Conservation (phyloP, 2,888 invertebrate genomes). For the Scotopteryx bipunctaria region DNA sequence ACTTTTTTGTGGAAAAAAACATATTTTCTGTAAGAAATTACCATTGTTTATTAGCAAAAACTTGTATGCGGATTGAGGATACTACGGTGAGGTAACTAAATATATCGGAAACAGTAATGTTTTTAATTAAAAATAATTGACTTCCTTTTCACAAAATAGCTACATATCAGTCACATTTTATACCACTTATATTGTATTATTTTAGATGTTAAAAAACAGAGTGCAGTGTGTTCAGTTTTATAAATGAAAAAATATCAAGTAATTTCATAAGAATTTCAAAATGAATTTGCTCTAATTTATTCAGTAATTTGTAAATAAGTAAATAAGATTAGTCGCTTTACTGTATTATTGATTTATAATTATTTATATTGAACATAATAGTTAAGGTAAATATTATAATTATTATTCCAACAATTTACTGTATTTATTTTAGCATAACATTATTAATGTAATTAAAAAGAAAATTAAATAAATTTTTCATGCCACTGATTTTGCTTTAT, state of each 20-base stretch:
- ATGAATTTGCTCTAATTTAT: slow-evolving; percentile 58
- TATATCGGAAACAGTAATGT: slow-evolving; percentile 1
- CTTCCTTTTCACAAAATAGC: background rate
- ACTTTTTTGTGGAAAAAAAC: slow-evolving; percentile 16
- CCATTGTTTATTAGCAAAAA: background rate
- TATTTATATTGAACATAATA: slow-evolving; percentile 73
- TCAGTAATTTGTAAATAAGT: slow-evolving; percentile 75
- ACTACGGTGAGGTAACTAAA: background rate
- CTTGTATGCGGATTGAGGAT: too few relatives aligned
- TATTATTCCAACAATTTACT: slow-evolving; percentile 73
- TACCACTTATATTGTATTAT: background rate
- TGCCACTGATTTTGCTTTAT: slow-evolving; percentile 67
- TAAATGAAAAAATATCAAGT: slow-evolving; percentile 33
- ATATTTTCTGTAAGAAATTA: background rate
- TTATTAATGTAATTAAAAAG: slow-evolving; percentile 77
- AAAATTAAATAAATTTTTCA: slow-evolving; percentile 81
- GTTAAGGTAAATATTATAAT: slow-evolving; percentile 63
- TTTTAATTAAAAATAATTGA: background rate
- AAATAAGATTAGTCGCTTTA: slow-evolving; percentile 69
- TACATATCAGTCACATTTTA: slow-evolving; percentile 18
- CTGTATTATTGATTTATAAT: slow-evolving; percentile 67
- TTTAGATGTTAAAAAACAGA: slow-evolving; percentile 6
- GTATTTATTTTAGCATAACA: slow-evolving; percentile 82
- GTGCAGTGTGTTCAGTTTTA: slow-evolving; percentile 39
- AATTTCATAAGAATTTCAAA: slow-evolving; percentile 41